These are phyloP conservation scores for Taenioides sp. DNA, from an alignment of 2,797 vertebrate species.

Conservation along the genomic window DNA sequence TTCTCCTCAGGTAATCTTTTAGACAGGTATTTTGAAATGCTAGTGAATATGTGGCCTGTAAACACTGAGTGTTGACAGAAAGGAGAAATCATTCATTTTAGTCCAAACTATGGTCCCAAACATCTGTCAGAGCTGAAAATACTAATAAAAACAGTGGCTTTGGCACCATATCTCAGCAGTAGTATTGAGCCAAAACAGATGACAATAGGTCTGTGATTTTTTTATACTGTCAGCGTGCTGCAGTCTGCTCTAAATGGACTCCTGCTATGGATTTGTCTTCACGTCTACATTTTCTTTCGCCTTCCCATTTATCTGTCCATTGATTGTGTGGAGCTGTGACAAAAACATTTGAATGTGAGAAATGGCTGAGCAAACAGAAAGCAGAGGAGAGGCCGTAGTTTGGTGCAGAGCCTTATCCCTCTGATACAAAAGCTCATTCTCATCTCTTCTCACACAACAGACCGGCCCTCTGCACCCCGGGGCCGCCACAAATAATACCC, in stretches of 20 bases:
- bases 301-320: constrained; percentile 37
- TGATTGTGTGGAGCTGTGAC: constrained; percentile 34
- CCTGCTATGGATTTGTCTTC: constrained; percentile 43
- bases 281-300: constrained; percentile 53
- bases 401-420: constrained; percentile 59
- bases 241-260: constrained; percentile 21
- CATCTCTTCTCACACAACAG: constrained; percentile 65
- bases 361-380: constrained; percentile 44
- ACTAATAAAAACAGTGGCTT: constrained; percentile 24
- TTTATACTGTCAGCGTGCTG: constrained; percentile 43
- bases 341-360: constrained; percentile 40
- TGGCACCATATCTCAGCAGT: constrained; percentile 33
- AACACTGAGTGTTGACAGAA: constrained; percentile 41
- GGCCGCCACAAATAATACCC: constrained; percentile 68
- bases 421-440: constrained; percentile 61
- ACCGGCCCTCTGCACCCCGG: constrained; percentile 46
- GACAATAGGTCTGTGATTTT: constrained; percentile 34
- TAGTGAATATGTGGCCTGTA: constrained; percentile 32
- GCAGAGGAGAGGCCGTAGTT: constrained; percentile 31
- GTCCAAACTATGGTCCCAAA: constrained; percentile 35
- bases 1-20: constrained; percentile 21
- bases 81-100: constrained; percentile 40
- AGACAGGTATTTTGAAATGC: constrained; percentile 36
- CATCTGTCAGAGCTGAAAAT: constrained; percentile 38
- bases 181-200: constrained; percentile 34